These are phyloP conservation scores for Campoletis sonorensis DNA, from an alignment of 1,140 invertebrate species.

Conservation along the genomic window DNA sequence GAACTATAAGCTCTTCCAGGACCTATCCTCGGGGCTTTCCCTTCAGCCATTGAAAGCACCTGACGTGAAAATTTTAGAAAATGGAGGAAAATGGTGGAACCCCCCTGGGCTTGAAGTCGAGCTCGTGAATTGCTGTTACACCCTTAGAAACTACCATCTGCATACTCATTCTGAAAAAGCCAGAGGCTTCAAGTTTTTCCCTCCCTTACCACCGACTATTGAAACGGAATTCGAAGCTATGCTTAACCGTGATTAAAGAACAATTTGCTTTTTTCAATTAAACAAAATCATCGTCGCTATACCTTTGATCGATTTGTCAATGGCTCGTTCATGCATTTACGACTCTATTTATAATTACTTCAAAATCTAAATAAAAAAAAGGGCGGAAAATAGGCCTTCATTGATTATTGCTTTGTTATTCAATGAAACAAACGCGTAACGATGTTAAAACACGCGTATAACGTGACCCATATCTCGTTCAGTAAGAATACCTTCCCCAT, in stretches of 20 bases:
- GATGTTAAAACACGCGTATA: neutral
- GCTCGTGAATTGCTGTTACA: neutral
- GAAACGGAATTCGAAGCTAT: neutral
- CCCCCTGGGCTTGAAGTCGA: neutral
- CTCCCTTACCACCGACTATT: neutral
- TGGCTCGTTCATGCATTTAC: no score
- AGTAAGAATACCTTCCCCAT: neutral
- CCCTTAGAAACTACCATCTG: neutral
- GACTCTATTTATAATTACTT: no score
- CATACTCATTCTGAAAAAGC: neutral
- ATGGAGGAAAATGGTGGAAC: neutral
- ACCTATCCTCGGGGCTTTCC: neutral
- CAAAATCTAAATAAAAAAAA: no score
- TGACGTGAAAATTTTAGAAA: slow-evolving; percentile 7
- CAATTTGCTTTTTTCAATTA: neutral
- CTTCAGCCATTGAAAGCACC: slow-evolving; percentile 2
- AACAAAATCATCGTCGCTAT: neutral
- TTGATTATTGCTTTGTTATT: no score
- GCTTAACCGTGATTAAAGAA: neutral
- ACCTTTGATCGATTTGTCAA: neutral
- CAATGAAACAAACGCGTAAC: no score
- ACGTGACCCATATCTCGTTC: neutral
- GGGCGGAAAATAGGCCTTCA: no score
- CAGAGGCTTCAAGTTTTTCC: neutral
- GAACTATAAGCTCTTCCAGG: neutral